These are phyloP conservation scores for Steinernema feltiae DNA, from an alignment of 1,140 invertebrate genomes.

Conservation along the genomic window DNA sequence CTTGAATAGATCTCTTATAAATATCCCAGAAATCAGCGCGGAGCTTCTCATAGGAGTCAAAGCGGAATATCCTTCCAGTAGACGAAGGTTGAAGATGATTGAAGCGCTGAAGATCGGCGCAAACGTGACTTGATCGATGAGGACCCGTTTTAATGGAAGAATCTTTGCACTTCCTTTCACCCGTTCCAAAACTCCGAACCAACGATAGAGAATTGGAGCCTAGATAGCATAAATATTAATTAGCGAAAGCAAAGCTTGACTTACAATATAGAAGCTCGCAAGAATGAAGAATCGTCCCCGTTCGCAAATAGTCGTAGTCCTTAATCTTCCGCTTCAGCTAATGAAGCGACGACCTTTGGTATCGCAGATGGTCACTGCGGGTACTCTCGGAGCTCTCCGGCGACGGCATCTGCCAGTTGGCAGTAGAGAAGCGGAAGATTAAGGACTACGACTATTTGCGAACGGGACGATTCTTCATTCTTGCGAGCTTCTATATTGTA, in stretches of 20 bases:
- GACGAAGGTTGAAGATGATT: constrained; percentile 30
- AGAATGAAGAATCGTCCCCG: constrained; percentile 36
- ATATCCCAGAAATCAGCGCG: constrained; percentile 27
- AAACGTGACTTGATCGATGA: constrained; percentile 19
- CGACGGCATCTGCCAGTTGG: constrained; percentile 28
- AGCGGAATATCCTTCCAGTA: constrained; percentile 27
- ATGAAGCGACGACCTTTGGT: constrained; percentile 28
- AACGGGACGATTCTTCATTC: constrained; percentile 34
- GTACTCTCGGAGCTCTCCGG: constrained; percentile 21
- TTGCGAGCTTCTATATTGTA: constrained; percentile 22
- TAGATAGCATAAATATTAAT: background rate
- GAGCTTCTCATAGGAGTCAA: constrained; percentile 19
- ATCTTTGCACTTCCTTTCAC: constrained; percentile 9
- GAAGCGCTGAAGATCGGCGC: constrained; percentile 29
- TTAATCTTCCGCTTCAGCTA: constrained; percentile 15
- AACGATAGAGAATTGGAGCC: constrained; percentile 18
- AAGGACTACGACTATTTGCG: constrained; percentile 16
- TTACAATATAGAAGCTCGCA: constrained; percentile 22
- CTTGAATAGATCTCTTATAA: constrained; percentile 12
- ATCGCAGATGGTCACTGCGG: constrained; percentile 27
- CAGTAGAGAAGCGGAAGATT: constrained; percentile 19
- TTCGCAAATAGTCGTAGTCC: constrained; percentile 17
- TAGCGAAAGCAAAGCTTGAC: background rate
- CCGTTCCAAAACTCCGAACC: constrained; percentile 14
- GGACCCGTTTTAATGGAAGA: constrained; percentile 12